Conservation (phyloP, 2,113 vertebrate species). For the Orthonyx spaldingii region DNA sequence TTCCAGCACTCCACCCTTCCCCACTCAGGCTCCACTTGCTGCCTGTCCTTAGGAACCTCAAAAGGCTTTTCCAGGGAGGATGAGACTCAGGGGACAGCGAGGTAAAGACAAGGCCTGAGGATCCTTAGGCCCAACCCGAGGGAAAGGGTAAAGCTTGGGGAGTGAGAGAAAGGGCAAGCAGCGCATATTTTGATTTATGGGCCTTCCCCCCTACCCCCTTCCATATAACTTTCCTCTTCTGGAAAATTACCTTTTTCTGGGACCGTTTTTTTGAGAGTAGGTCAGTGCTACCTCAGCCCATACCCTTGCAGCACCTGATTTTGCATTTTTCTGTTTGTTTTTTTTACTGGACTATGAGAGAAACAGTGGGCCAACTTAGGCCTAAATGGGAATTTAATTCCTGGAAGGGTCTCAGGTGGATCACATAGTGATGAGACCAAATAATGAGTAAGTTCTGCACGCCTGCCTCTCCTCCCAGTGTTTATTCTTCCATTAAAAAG, state of each 20-base stretch:
- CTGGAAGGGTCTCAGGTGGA: not conserved
- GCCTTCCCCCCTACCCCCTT: rapidly evolving
- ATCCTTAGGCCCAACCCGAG: not conserved
- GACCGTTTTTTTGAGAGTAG: not conserved
- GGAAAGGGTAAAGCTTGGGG: not conserved
- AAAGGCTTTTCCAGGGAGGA: not conserved
- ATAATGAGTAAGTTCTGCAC: not conserved
- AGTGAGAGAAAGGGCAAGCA: not conserved
- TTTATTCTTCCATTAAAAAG: not conserved
- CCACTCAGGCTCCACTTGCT: not conserved
- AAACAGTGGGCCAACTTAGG: not conserved
- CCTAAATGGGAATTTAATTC: not conserved
- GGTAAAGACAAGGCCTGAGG: not conserved
- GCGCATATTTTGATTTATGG: not conserved
- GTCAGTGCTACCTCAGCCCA: not conserved
- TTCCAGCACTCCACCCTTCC: constrained; percentile 44
- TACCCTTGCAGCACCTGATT: not conserved
- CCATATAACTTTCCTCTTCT: not conserved
- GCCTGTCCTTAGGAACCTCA: not conserved
- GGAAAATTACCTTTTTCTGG: not conserved
- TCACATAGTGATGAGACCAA: not conserved
- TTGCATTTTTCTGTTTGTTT: not conserved
- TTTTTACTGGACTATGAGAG: not conserved
- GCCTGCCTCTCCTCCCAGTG: not conserved
- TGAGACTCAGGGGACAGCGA: not conserved